phyloP scores from a whole-genome alignment of 2,888 invertebrate genomes.

The Lamproptera curius region DNA sequence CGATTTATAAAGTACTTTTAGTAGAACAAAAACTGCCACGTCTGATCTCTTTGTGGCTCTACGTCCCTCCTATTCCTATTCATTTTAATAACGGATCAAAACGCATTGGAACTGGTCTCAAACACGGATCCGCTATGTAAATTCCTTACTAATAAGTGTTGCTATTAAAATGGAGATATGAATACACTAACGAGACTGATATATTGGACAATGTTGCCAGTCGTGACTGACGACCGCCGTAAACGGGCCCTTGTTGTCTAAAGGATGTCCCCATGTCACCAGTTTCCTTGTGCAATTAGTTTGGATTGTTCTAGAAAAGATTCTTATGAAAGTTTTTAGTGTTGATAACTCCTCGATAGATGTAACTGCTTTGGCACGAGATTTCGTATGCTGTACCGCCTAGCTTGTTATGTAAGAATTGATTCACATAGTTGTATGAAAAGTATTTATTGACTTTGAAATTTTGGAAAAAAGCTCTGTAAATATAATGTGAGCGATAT shows the following conservation, averaged over 20 bases:
- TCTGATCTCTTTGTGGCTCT: background rate
- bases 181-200: conserved; percentile 47
- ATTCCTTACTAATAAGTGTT: conserved; percentile 36
- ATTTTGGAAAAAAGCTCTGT: no score
- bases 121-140: conserved; percentile 14
- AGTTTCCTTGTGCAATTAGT: background rate
- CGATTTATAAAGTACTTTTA: no score
- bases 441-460: no score
- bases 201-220: conserved; percentile 42
- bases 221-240: conserved; percentile 42
- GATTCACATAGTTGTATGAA: no score
- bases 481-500: no score
- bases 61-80: background rate
- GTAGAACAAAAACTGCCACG: no score
- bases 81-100: conserved; percentile 16
- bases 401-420: no score
- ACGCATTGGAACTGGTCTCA: background rate
- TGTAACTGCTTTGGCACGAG: background rate
- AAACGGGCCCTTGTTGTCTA: conserved; percentile 12
- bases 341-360: background rate
- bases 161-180: conserved; percentile 46
- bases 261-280: background rate
- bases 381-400: no score
- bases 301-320: conserved; percentile 3
- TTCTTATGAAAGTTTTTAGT: background rate